Percentiles rank a stretch among this genome's conserved stretches.
Evolutionary conservation across 2,113 vertebrate genomes (phyloP).

Genomic region (Strix aluco): DNA sequence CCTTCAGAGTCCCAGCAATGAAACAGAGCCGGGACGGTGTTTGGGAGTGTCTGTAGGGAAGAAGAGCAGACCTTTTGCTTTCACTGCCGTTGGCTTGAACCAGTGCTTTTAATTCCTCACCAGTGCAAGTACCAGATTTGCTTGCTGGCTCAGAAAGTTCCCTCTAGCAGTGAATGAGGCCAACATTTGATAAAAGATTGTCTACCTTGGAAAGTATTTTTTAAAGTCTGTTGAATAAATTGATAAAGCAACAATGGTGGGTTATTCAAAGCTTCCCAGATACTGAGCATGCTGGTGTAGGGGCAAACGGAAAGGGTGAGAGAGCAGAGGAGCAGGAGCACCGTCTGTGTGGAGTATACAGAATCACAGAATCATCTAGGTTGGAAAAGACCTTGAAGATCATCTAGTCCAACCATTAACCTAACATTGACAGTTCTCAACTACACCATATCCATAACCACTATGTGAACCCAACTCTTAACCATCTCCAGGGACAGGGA

Average conservation of each 20-base stretch:
- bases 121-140: not conserved
- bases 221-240: not conserved
- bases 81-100: not conserved
- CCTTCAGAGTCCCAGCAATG: not conserved
- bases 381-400: too few relatives aligned
- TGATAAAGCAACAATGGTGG: not conserved
- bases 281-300: not conserved
- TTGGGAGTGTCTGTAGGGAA: not conserved
- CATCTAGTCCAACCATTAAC: too few relatives aligned
- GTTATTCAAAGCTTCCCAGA: not conserved
- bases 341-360: accelerated
- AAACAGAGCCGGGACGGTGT: not conserved
- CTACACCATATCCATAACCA: too few relatives aligned
- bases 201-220: not conserved
- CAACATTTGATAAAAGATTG: not conserved
- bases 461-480: too few relatives aligned
- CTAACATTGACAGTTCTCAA: too few relatives aligned
- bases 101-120: not conserved
- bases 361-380: too few relatives aligned
- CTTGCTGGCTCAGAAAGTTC: not conserved
- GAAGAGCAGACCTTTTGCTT: not conserved
- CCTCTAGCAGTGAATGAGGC: not conserved
- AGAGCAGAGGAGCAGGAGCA: not conserved
- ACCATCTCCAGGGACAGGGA: too few relatives aligned
- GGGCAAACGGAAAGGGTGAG: not conserved